phyloP scores from a whole-genome alignment of 2,113 vertebrate genomes.

The Onychostoma macrolepis region DNA sequence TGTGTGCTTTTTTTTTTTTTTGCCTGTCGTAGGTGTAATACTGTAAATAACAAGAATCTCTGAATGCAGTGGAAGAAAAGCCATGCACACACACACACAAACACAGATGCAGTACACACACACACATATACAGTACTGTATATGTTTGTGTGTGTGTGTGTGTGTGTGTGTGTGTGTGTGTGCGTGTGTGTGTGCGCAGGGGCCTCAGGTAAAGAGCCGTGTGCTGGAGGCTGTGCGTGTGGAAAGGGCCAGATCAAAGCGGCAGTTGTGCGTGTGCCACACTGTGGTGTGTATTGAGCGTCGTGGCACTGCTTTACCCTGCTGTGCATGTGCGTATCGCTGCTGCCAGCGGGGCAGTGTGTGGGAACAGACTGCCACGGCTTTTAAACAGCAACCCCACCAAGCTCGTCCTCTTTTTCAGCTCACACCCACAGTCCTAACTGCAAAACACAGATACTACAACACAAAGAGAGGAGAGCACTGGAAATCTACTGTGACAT shows the following conservation, averaged over 20 bases:
- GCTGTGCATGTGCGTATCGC: neutral
- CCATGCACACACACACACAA: neutral
- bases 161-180: no score
- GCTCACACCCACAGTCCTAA: conserved; percentile 34
- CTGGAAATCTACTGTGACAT: neutral
- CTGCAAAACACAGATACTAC: conserved; percentile 29
- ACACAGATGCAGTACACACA: no score
- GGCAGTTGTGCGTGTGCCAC: conserved; percentile 13
- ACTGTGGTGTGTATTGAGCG: neutral
- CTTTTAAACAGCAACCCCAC: conserved; percentile 47
- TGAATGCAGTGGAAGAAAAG: neutral
- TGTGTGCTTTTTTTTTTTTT: neutral
- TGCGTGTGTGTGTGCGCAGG: no score
- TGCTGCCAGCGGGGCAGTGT: conserved; percentile 46
- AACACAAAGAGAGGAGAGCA: neutral
- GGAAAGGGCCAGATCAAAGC: conserved; percentile 28
- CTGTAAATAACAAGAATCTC: neutral
- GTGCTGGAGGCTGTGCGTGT: conserved; percentile 7
- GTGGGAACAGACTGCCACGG: conserved; percentile 61
- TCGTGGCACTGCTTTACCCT: conserved; percentile 23
- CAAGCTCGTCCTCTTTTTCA: conserved; percentile 30
- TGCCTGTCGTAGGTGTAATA: neutral
- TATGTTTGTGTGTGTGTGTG: neutral
- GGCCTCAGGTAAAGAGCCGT: conserved; percentile 10
- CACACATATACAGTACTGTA: neutral